Conservation (phyloP, 2,797 vertebrate genomes). For the Rhinophrynus dorsalis region DNA sequence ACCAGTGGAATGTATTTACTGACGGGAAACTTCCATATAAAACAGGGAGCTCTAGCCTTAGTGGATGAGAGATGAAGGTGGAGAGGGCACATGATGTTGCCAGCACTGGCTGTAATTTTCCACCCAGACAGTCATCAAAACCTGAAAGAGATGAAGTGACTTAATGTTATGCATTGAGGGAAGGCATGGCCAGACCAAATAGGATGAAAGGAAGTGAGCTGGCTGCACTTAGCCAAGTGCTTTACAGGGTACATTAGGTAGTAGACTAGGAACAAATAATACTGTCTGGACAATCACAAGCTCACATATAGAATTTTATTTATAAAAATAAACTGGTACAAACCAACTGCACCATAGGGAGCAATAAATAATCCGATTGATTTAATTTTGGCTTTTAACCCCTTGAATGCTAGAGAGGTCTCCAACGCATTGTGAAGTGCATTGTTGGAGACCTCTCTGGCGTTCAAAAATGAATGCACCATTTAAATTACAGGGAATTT, state of each 20-base stretch:
- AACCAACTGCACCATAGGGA: no score
- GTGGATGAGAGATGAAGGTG: background rate
- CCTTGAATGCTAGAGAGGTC: no score
- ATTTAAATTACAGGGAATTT: no score
- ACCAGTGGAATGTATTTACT: background rate
- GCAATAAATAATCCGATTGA: no score
- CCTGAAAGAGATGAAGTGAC: slow-evolving; percentile 7
- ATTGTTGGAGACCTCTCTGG: no score
- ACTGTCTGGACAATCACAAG: background rate
- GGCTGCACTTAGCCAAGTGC: background rate
- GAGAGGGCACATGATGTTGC: background rate
- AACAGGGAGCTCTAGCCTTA: slow-evolving; percentile 11
- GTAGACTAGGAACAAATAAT: slow-evolving; percentile 1
- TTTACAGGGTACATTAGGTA: slow-evolving; percentile 2
- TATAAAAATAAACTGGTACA: no score
- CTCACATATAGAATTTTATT: background rate
- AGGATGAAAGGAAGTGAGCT: slow-evolving; percentile 18
- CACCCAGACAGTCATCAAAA: slow-evolving; percentile 24
- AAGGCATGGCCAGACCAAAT: slow-evolving; percentile 8
- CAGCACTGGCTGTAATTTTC: slow-evolving; percentile 34
- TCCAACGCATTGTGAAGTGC: no score
- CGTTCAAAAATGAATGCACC: no score
- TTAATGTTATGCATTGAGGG: no score
- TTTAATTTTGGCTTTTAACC: no score
- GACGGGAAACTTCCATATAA: slow-evolving; percentile 19